Percentiles rank a stretch among this genome's conserved stretches.
Evolutionary conservation across 2,797 vertebrate species (phyloP).

Genomic region (Cottoperca gobio): DNA sequence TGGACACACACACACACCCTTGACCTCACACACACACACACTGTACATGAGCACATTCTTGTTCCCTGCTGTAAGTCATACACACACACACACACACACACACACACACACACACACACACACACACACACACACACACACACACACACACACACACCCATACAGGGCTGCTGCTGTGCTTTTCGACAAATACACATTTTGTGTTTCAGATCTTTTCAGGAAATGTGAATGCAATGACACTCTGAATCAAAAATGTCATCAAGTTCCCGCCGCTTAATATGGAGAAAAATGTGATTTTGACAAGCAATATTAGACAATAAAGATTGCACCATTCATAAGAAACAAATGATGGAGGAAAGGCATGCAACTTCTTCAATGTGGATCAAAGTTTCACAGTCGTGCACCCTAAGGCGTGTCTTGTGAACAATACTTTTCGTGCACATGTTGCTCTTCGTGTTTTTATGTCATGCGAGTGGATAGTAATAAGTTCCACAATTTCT

Average conservation of each 20-base stretch:
- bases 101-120: conserved; percentile 4
- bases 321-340: conserved; percentile 36
- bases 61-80: conserved; percentile 39
- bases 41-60: conserved; percentile 13
- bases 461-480: conserved; percentile 19
- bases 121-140: conserved; percentile 16
- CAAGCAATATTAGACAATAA: conserved; percentile 59
- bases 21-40: conserved; percentile 25
- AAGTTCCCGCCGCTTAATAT: conserved; percentile 53
- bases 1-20: background rate
- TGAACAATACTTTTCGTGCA: conserved; percentile 14
- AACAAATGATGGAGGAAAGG: conserved; percentile 46
- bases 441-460: conserved; percentile 26
- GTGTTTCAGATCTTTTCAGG: conserved; percentile 35
- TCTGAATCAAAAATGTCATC: conserved; percentile 52
- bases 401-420: conserved; percentile 7
- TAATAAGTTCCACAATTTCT: conserved; percentile 24
- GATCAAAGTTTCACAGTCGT: conserved; percentile 41
- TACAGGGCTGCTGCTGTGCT: background rate
- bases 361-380: conserved; percentile 40
- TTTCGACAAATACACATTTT: conserved; percentile 17
- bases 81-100: conserved; percentile 11
- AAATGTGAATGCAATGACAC: conserved; percentile 42
- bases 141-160: conserved; percentile 29
- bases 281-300: conserved; percentile 57